Evolutionary conservation across 2,888 invertebrate genomes (phyloP), one percentile per base, ranked within the genome.

Genomic region (Drosophila subsilvestris): DNA sequence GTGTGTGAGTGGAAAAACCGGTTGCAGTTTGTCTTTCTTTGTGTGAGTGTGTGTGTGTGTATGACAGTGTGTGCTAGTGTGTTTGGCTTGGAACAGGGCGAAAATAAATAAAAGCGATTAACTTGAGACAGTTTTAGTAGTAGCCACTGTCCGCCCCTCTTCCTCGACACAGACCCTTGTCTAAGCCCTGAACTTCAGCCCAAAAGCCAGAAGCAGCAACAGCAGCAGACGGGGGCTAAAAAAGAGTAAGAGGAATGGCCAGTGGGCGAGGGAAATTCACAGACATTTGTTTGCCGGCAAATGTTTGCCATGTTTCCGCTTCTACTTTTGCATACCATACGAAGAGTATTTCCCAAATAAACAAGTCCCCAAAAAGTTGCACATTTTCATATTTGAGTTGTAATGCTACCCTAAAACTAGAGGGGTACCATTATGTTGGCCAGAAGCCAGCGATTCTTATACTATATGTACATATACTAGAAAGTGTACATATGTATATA

Each of bases 91-190:
- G 74, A 80, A 67, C 63, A 75, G 76, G 86, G 82, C 88, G 86
- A 87, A 85, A 89, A 85, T 87, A 85, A 85, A 88, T 87, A 84
- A 84, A 84, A 88, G 89, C 89, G 87, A 84, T 88, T 88, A 88
- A 84, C 87, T 84, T 84, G 84, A 84, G 84, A 84, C 89, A 84
- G 82, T 85, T 85, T 85, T 87, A 81, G 79, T 77, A 63, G 77
- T 77, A 65, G 79, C 79, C 80, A 77, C 61, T 57, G 44, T 44
- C 51, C 59, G 32, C 48, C 9, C 25, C 44, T 14, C 20, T 7
- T 37, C 10, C 42, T 8, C 10, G 57, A 1, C 51, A 18, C n/a
- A 62, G 58, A 37, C 61, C 66, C 69, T 29, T 42, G 55, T 54
- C 68, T 48, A 29, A 48, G 68, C 66, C 56, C 17, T 68, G 45